Percentiles rank a stretch among this genome's conserved stretches.
Evolutionary conservation across 2,888 invertebrate species (phyloP).

Genomic region (Periphyllus acericola): DNA sequence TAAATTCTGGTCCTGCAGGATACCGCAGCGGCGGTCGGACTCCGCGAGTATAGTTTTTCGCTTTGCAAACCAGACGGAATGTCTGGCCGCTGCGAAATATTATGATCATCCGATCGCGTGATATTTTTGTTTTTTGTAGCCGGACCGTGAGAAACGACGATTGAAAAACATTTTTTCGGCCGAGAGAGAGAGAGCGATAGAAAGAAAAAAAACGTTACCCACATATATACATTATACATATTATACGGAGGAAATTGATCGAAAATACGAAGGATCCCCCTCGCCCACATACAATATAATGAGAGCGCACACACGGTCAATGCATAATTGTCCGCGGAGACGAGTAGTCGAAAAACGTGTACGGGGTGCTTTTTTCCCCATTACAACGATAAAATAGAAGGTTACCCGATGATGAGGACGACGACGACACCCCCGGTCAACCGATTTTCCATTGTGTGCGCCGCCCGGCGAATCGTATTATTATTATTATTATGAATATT

Average conservation of each 20-base stretch:
- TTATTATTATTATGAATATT: constrained; percentile 21
- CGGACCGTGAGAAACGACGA: constrained; percentile 44
- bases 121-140: not conserved
- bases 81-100: not conserved
- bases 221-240: not conserved
- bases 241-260: constrained; percentile 13
- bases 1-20: not conserved
- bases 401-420: not conserved
- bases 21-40: not conserved
- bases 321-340: constrained; percentile 17
- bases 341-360: constrained; percentile 1
- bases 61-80: not conserved
- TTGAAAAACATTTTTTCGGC: not conserved
- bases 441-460: constrained; percentile 25
- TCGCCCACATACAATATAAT: constrained; percentile 15
- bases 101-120: not conserved
- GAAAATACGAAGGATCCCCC: constrained; percentile 24
- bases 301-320: not conserved
- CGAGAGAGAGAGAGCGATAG: not conserved
- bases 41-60: not conserved
- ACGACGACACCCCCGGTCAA: constrained; percentile 6
- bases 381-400: not conserved
- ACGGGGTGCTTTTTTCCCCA: not conserved
- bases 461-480: constrained; percentile 10
- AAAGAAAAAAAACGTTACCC: not conserved